Conservation (phyloP, 2,888 invertebrate genomes). For the Agrochola circellaris region DNA sequence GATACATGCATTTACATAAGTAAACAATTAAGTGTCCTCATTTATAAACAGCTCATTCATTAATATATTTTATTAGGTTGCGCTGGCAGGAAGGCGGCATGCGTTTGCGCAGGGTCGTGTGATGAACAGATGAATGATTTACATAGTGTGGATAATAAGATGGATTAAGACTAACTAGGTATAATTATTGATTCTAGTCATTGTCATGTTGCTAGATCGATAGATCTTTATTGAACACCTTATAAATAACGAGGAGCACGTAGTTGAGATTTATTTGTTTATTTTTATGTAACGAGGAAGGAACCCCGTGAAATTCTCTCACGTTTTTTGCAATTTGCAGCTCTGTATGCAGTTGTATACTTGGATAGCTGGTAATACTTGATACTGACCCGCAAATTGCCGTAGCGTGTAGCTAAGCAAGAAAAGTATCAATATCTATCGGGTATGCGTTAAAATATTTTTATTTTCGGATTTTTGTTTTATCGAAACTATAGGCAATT, state of each 20-base stretch:
- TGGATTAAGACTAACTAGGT: slow-evolving; percentile 31
- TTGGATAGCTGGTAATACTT: neutral
- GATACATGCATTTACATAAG: slow-evolving; percentile 65
- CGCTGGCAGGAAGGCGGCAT: slow-evolving; percentile 48
- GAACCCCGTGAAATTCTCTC: neutral
- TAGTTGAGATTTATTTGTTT: slow-evolving; percentile 42
- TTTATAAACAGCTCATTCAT: slow-evolving; percentile 61
- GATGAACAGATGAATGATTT: slow-evolving; percentile 27
- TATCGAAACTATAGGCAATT: slow-evolving; percentile 21
- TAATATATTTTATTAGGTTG: slow-evolving; percentile 58
- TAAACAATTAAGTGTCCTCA: slow-evolving; percentile 60
- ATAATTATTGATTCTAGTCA: slow-evolving; percentile 33
- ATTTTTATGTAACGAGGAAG: slow-evolving; percentile 16
- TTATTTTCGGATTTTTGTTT: neutral
- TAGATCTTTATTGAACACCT: slow-evolving; percentile 30
- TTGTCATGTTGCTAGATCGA: slow-evolving; percentile 13
- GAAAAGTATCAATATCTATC: neutral
- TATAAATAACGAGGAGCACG: slow-evolving; percentile 31
- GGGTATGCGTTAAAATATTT: neutral
- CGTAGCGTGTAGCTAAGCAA: neutral
- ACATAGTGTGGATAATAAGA: slow-evolving; percentile 41
- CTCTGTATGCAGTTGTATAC: neutral
- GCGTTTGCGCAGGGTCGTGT: slow-evolving; percentile 39
- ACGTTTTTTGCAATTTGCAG: neutral
- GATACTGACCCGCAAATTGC: neutral